These are phyloP conservation scores for Eristalis arbustorum DNA, from an alignment of 2,888 invertebrate genomes.

Conservation along the genomic window DNA sequence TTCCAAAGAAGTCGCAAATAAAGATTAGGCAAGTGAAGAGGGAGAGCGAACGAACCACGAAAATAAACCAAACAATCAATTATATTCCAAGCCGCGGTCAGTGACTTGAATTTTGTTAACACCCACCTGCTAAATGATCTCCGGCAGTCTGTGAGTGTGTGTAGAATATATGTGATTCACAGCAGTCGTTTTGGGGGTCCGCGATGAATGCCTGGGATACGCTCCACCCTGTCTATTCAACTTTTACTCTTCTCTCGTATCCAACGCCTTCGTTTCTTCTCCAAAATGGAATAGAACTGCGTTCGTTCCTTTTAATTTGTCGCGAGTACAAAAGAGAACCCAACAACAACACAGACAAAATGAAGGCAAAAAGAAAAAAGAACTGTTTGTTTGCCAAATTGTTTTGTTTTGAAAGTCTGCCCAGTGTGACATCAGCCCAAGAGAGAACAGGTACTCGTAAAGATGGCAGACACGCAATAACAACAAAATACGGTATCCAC, in stretches of 20 bases:
- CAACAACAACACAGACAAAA: not conserved
- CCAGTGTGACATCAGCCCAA: slow-evolving; percentile 43
- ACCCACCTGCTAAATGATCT: slow-evolving; percentile 51
- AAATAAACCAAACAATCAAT: slow-evolving; percentile 25
- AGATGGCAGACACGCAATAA: slow-evolving; percentile 19
- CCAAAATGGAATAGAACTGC: not conserved
- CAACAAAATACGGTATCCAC: slow-evolving; percentile 29
- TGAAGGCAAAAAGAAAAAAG: not conserved
- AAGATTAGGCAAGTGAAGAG: not conserved
- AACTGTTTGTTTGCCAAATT: slow-evolving; percentile 1
- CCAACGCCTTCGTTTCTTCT: not conserved
- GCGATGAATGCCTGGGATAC: slow-evolving; percentile 31
- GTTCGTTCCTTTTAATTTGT: slow-evolving; percentile 5
- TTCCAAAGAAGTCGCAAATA: not conserved
- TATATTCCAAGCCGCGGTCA: slow-evolving; percentile 27
- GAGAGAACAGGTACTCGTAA: slow-evolving; percentile 27
- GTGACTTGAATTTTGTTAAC: slow-evolving; percentile 41
- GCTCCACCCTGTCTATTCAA: slow-evolving; percentile 30
- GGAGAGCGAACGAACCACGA: not conserved
- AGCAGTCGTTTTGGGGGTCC: not conserved
- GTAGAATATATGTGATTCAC: slow-evolving; percentile 21
- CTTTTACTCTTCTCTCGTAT: slow-evolving; percentile 33
- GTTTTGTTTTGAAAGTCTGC: slow-evolving; percentile 8
- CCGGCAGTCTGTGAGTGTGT: not conserved
- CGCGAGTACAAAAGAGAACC: not conserved